Base-by-base conservation (phyloP, 2,113 vertebrate genomes). In the Leucosticte australis region DNA sequence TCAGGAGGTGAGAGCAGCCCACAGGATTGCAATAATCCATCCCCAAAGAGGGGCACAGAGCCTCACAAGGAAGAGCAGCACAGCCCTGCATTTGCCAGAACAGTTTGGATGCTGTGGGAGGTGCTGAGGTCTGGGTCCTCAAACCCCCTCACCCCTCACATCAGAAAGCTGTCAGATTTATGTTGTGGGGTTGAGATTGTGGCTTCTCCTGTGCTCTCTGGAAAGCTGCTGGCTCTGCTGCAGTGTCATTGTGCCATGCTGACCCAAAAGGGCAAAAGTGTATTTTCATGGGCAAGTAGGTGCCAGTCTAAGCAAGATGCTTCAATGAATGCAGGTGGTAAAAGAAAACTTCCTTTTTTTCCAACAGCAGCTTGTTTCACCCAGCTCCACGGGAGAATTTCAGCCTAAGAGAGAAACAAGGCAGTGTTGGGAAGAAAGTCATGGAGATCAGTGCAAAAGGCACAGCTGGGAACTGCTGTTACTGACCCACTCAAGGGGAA, bases 21-120 rank as follows among this genome's bases (percentile, higher is more conserved):
- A 0, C 12, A 22, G 30, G 33, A 50, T 14, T 57, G 16, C 11
- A 67, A 28, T 8, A 52, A 69, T 35, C 62, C 62, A 79, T 27
- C 52, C 59, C 30, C 28, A 22, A 46, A 60, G 1, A 57, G n/a
- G 57, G 28, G 2, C 1, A 0, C 0, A 0, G 49, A 70, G 5
- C 14, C 39, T 31, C 11, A 6, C 14, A 15, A 28, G 14, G 50
- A 39, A 47, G 14, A 0, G 0, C 13, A 41, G 28, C 35, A 21
- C 42, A 24, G 14, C 3, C 1, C 47, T 86, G 55, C 39, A 24
- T 55, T 84, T 89, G 35, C 23, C 46, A 7, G 2, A 1, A 8
- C 10, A 26, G 9, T 39, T 69, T 10, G 39, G 56, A 31, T 52
- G 56, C 55, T 67, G 33, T 14, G 23, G 35, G 50, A 86, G 27